Percentiles rank a stretch among this genome's conserved stretches.
Evolutionary conservation across 2,113 vertebrate species (phyloP).

Genomic region (Herpetotheres cachinnans): DNA sequence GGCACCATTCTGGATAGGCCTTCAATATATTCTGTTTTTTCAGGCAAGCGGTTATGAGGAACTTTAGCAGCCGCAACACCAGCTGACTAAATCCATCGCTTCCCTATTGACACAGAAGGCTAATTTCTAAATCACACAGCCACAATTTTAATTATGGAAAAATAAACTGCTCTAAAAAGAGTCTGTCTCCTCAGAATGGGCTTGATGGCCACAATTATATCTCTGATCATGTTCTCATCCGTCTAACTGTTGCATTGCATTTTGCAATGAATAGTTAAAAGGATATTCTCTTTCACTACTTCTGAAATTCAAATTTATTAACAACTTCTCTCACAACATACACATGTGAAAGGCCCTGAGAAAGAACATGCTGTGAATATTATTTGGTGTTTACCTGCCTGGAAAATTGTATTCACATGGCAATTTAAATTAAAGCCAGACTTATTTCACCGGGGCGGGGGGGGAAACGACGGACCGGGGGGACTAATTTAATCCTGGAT

Average conservation of each 20-base stretch:
- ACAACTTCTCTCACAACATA: neutral
- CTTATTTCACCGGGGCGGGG: slow-evolving; percentile 23
- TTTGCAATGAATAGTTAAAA: neutral
- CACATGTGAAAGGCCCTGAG: slow-evolving; percentile 23
- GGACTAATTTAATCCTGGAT: slow-evolving; percentile 51
- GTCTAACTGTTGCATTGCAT: neutral
- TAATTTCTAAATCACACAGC: slow-evolving; percentile 31
- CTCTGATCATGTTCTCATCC: slow-evolving; percentile 7
- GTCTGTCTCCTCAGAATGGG: neutral
- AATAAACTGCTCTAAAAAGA: slow-evolving; percentile 13
- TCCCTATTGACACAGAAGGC: slow-evolving; percentile 50
- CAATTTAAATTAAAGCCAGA: slow-evolving; percentile 74
- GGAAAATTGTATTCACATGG: slow-evolving; percentile 73
- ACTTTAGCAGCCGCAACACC: neutral
- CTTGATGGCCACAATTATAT: neutral
- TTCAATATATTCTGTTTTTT: neutral
- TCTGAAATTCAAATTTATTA: slow-evolving; percentile 47
- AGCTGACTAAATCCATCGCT: slow-evolving; percentile 50
- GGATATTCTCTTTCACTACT: slow-evolving; percentile 38
- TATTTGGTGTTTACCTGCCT: slow-evolving; percentile 75
- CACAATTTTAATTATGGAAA: slow-evolving; percentile 46
- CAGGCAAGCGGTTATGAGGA: neutral
- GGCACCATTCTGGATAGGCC: neutral
- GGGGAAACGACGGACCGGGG: no score
- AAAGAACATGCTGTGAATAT: slow-evolving; percentile 67